Evolutionary conservation across 2,888 invertebrate genomes (phyloP), one percentile per base, ranked within the genome.

Genomic region (Zelleria hepariella): DNA sequence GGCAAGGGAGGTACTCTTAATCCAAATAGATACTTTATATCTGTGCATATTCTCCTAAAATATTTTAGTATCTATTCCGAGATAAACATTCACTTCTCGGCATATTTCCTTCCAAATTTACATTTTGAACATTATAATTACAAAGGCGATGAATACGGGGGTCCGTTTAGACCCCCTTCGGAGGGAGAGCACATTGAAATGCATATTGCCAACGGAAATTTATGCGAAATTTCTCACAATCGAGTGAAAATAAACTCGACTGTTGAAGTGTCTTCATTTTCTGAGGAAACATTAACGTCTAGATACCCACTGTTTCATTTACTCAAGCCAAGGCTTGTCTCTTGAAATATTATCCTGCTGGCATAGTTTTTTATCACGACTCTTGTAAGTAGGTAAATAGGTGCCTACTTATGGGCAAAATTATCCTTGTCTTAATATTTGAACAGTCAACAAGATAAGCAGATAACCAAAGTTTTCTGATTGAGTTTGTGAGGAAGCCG

Each of bases 91-190:
- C 42, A 57, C 27, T 52, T 21, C 57, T 58, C 53, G 61, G 60
- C 61, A 65, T 67, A 68, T 71, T 73, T 68, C 63, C 63, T 63
- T 57, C 59, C 58, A 68, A 72, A 74, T 75, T 79, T 73, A 68
- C 71, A 74, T 77, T 75, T 71, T 62, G 69, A 69, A 65, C 69
- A 71, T 72, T 66, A 74, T 69, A 74, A 75, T 77, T 70, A 71
- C 66, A 68, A 68, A 70, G 68, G 66, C 69, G 63, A 69, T 67
- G 64, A 27, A 66, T 65, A 64, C 64, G 66, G 70, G 69, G 64
- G 68, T 64, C 64, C 64, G 66, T 63, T 65, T 61, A 66, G 66
- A 65, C 69, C 65, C 68, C 61, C 61, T 48, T 61, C 48, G 62
- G 66, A 70, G 70, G 67, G 66, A 62, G 58, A 64, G 60, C 65